Conservation (phyloP, 2,888 invertebrate species). For the Trissoscelio sp. region DNA sequence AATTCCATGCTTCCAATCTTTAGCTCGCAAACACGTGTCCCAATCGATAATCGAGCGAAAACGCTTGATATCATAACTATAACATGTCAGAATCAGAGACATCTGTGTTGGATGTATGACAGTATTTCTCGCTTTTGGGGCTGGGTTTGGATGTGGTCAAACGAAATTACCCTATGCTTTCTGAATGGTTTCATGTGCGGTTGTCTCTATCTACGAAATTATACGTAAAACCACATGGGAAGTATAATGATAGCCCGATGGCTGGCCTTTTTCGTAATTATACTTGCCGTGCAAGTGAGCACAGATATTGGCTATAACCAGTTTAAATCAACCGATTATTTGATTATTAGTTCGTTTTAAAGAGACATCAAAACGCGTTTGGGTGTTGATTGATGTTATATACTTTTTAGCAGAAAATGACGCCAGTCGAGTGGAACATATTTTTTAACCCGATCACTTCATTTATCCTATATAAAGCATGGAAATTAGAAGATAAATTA, state of each 20-base stretch:
- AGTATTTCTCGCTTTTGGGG: slow-evolving; percentile 32
- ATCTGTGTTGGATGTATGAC: slow-evolving; percentile 30
- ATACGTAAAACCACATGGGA: slow-evolving; percentile 19
- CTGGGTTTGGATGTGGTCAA: slow-evolving; percentile 20
- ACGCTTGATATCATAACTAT: slow-evolving; percentile 24
- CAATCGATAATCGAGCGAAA: slow-evolving; percentile 44
- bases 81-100: slow-evolving; percentile 37
- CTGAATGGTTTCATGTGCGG: slow-evolving; percentile 19
- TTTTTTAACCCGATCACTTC: no score
- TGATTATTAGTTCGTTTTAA: slow-evolving; percentile 6
- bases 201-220: slow-evolving; percentile 10
- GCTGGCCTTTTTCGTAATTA: slow-evolving; percentile 5
- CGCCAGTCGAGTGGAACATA: no score
- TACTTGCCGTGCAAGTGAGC: background rate
- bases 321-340: background rate
- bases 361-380: background rate
- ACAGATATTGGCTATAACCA: background rate
- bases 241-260: slow-evolving; percentile 14
- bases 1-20: slow-evolving; percentile 27
- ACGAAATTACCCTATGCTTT: slow-evolving; percentile 33
- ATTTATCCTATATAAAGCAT: no score
- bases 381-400: slow-evolving; percentile 1
- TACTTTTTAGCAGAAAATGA: no score
- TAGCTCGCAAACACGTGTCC: slow-evolving; percentile 38
- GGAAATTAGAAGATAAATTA: no score